Base-by-base conservation (phyloP, 2,113 vertebrate species). In the Chlorodrepanis virens region DNA sequence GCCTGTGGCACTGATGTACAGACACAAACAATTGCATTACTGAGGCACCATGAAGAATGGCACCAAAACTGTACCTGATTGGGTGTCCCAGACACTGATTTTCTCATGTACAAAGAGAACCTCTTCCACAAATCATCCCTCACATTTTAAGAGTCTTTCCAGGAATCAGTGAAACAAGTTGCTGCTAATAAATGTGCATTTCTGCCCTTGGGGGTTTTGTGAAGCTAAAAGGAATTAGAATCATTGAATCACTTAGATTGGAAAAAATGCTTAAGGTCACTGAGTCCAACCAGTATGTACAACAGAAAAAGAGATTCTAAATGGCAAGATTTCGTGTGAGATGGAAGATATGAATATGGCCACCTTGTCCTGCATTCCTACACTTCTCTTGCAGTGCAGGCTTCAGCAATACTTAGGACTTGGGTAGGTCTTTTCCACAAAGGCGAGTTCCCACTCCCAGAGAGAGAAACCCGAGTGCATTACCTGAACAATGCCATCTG, bases 401-500 rank as follows among this genome's bases (percentile, higher is more conserved):
- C 35, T 81, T 81, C 83, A 94, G n/a, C 78, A 79, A 53, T 12
- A 64, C 12, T 52, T 33, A 67, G 29, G 27, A 50, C 12, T 79
- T 28, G 9, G 29, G 31, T 2, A 42, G 39, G 33, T 28, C 17
- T 57, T 37, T 59, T 60, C 45, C 49, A 77, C 29, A 71, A 37
- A 77, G 29, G 33, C 13, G 35, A 61, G 11, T 50, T 86, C 44
- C 71, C 19, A 37, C 15, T 14, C 57, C 54, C 2, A 2, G 5
- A 14, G 50, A 88, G 45, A 67, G 14, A 63, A 90, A 85, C 20
- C 11, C 0, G 0, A 85, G 35, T 12, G 20, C 20, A 28, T 87
- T 95, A 96, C 96, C 96, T 96, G 92, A 68, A 57, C 5, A 2
- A 94, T 15, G 49, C 83, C 92, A 87, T 96, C 96, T 0, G 92